A percentile compares a stretch with the other conserved stretches of the same genome.
Conservation (phyloP, 2,113 vertebrate genomes). For the Oreotrochilus melanogaster region DNA sequence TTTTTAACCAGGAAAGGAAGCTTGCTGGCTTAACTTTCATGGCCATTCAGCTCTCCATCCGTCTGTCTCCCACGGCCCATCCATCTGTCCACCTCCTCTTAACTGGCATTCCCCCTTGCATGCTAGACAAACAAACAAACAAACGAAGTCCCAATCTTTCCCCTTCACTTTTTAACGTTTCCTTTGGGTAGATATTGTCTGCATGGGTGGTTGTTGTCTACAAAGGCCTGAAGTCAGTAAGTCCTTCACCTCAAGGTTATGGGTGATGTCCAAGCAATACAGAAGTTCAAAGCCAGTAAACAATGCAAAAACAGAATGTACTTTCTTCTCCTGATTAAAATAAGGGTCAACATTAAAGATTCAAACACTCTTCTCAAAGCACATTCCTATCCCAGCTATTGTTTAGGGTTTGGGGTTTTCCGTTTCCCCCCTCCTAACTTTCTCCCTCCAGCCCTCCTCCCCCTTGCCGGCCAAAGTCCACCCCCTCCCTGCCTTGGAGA, state of each 20-base stretch:
- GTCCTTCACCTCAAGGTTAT: conserved; percentile 84
- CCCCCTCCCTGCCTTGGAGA: neutral
- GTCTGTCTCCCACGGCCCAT: conserved; percentile 1
- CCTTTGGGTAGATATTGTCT: conserved; percentile 21
- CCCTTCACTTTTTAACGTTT: conserved; percentile 3
- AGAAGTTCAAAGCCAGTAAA: conserved; percentile 87
- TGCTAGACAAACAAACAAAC: conserved; percentile 70
- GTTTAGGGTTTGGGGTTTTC: neutral
- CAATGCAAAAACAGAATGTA: conserved; percentile 67
- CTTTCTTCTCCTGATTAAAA: conserved; percentile 48
- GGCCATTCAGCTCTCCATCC: conserved; percentile 33
- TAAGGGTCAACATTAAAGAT: neutral
- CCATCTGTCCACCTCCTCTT: conserved; percentile 48
- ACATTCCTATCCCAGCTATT: conserved; percentile 18
- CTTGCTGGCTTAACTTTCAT: conserved; percentile 55
- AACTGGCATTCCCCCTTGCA: conserved; percentile 11
- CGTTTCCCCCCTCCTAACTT: neutral
- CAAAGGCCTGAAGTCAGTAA: conserved; percentile 75
- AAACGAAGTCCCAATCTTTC: conserved; percentile 18
- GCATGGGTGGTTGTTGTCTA: conserved; percentile 65
- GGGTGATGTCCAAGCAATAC: conserved; percentile 82
- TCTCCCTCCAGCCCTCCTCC: neutral
- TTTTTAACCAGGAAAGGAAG: conserved; percentile 83
- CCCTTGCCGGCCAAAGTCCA: neutral
- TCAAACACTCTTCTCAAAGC: neutral